phyloP scores from a whole-genome alignment of 2,888 invertebrate genomes.

The Petrophora chlorosata region DNA sequence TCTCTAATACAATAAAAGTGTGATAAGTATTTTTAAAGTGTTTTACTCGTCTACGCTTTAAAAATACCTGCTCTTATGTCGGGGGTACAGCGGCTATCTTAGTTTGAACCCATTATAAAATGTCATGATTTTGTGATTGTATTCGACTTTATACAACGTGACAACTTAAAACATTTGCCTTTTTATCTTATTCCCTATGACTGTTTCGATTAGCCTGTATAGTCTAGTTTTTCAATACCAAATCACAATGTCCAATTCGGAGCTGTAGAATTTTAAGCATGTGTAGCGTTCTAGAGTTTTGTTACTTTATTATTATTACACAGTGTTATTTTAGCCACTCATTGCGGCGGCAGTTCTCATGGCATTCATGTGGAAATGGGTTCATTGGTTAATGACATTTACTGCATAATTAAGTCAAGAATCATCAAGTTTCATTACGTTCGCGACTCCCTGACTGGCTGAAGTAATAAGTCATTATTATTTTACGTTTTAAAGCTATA shows the following conservation, averaged over 20 bases:
- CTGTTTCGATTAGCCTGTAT: background rate
- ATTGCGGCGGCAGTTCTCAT: background rate
- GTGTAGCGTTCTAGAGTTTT: background rate
- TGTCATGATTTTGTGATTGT: too few species aligned
- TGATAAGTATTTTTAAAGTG: too few species aligned
- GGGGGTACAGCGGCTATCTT: too few species aligned
- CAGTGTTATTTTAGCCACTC: background rate
- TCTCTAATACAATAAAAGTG: too few species aligned
- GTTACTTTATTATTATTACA: background rate
- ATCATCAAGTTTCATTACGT: too few species aligned
- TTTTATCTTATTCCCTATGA: too few species aligned
- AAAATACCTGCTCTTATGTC: too few species aligned
- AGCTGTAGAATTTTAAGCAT: background rate
- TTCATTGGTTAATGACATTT: too few species aligned
- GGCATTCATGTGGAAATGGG: too few species aligned
- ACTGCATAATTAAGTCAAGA: too few species aligned
- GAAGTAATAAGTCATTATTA: background rate
- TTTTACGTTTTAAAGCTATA: background rate
- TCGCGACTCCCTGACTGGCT: background rate
- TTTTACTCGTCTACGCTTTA: too few species aligned
- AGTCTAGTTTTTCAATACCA: background rate
- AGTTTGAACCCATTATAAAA: too few species aligned
- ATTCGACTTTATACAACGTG: constrained; percentile 1
- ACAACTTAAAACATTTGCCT: background rate
- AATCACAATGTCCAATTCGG: background rate